phyloP scores from a whole-genome alignment of 2,113 vertebrate species.

The Brachypteracias leptosomus region DNA sequence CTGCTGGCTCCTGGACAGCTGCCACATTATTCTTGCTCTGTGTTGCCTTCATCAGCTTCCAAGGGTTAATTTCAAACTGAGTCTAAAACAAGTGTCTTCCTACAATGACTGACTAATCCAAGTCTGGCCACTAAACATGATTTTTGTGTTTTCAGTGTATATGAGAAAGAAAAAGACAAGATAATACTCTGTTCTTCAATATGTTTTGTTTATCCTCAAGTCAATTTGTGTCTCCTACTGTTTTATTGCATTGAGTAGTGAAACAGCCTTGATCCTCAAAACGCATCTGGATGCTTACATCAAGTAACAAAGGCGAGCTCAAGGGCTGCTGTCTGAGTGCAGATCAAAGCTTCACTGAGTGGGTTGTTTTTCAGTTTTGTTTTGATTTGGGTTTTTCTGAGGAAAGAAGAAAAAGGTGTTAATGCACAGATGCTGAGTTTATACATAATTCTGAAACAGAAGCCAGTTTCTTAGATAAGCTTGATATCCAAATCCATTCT shows the following conservation, averaged over 20 bases:
- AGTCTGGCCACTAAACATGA: not conserved
- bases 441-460: not conserved
- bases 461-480: not conserved
- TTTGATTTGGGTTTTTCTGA: not conserved
- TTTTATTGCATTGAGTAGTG: not conserved
- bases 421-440: not conserved
- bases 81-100: not conserved
- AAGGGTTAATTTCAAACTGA: not conserved
- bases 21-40: not conserved
- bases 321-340: not conserved
- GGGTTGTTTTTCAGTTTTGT: not conserved
- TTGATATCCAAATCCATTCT: not conserved
- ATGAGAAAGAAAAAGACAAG: not conserved
- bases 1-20: not conserved
- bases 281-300: not conserved
- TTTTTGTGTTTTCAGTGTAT: not conserved
- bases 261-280: conserved; percentile 9
- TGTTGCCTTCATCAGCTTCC: not conserved
- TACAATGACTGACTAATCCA: not conserved
- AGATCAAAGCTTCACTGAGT: not conserved
- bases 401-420: not conserved
- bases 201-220: not conserved
- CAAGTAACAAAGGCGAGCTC: not conserved
- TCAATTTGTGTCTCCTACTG: not conserved
- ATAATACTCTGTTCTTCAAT: not conserved